Evolutionary conservation across 2,888 invertebrate genomes (phyloP).

Genomic region (Epistrophe grossulariae): DNA sequence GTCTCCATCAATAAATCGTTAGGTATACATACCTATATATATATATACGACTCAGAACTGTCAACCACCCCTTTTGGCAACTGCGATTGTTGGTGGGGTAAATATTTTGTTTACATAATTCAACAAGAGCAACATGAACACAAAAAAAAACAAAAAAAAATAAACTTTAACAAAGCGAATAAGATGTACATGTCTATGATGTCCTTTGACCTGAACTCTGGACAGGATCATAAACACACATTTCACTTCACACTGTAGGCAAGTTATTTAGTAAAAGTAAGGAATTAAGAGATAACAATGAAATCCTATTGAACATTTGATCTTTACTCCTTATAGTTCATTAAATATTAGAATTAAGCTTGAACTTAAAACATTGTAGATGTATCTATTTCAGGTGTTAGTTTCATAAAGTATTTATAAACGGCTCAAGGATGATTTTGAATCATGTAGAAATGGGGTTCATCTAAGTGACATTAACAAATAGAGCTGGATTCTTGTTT

Average conservation of each 20-base stretch:
- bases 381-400: background rate
- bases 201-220: slow-evolving; percentile 22
- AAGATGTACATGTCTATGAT: slow-evolving; percentile 15
- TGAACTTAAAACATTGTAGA: background rate
- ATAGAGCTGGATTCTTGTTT: no score
- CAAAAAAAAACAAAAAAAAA: background rate
- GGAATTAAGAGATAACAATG: slow-evolving; percentile 3
- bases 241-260: background rate
- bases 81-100: background rate
- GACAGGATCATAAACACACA: background rate
- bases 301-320: background rate
- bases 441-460: background rate
- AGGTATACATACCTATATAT: background rate
- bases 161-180: background rate
- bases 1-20: slow-evolving; percentile 42
- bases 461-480: background rate
- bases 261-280: background rate
- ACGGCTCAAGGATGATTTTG: background rate
- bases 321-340: background rate
- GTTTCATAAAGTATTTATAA: background rate
- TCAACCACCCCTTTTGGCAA: slow-evolving; percentile 4
- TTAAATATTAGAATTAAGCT: slow-evolving; percentile 21
- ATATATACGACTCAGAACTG: background rate
- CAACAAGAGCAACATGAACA: background rate
- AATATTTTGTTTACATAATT: slow-evolving; percentile 32